Base-by-base conservation (phyloP, 2,888 invertebrate genomes). In the Drosophila neutralis region DNA sequence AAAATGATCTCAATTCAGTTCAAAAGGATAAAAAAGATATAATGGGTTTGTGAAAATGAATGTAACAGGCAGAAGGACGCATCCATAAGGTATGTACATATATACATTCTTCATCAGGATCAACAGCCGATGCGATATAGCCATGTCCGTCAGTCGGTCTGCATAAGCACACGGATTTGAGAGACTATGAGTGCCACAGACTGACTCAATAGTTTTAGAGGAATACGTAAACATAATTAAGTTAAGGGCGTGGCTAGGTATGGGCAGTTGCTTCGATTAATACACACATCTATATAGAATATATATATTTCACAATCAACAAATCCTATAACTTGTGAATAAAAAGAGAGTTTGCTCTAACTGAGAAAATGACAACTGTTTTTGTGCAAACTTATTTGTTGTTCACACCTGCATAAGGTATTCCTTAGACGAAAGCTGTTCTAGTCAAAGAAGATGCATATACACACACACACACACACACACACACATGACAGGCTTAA, bases 401-500 rank as follows among this genome's bases (percentile, higher is more conserved):
- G 7, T 18, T 38, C 3, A 18, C 4, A 0, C 18, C 38, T 18
- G 18, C 38, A 36, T 7, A 36, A 7, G 36, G 15, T 36, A 7
- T 36, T 36, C 7, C 49, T 27, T 51, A 40, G 65, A n/a, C 27
- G 60, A 2, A 49, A 51, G 40, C 33, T 33, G 33, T n/a, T 36
- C 6, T 29, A 24, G 21, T 31, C 48, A 3, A n/a, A n/a, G 13
- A 49, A 11, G 42, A n/a, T 11, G 42, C 42, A n/a, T 6, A 5
- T n/a, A n/a, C 18, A n/a, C 40, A 52, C 15, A 48, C 36, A 38
- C 27, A 38, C 27, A 4, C n/a, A 45, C 18, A n/a, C 38, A 52
- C 21, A 48, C 36, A 38, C 27, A 38, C 27, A 4, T 18, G n/a
- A 42, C 11, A n/a, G n/a, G 24, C 18, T 10, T 11, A 45, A 33